Base-by-base conservation (phyloP, 2,888 invertebrate genomes). In the Steinernema carpocapsae region DNA sequence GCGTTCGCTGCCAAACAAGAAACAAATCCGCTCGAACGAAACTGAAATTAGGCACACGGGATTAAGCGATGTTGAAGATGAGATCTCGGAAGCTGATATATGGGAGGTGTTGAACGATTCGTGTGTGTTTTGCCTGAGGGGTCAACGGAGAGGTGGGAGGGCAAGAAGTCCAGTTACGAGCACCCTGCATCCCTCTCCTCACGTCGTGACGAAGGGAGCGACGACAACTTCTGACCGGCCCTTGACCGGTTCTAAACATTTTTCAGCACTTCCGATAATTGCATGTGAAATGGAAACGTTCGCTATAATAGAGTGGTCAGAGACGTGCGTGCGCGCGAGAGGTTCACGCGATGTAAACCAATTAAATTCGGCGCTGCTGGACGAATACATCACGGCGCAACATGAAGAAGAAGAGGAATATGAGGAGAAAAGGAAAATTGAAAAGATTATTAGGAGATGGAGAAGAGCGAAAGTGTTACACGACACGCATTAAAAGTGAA, bases 11-110 rank as follows among this genome's bases (percentile, higher is more conserved):
- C n/a, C 22, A 56, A 56, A 56, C 56, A 56, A 56, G 56, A 56
- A 56, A 56, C 56, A 56, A 56, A 56, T 56, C 56, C 56, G 56
- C 56, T 56, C 56, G 26, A 56, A 56, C 56, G 56, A 56, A 56
- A 56, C 56, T 56, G 56, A 56, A 56, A 56, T 56, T 56, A 56
- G 56, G 56, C 56, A 56, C 56, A 56, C n/a, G n/a, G n/a, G 56
- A 56, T 56, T 56, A 56, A 56, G 56, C 56, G 56, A 56, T 56
- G 56, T 26, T n/a, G 17, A 56, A 14, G 56, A 56, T 24, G 56
- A 56, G 56, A 56, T 56, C 56, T 56, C 56, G 56, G 26, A 56
- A 56, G 56, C 56, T 56, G 56, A 56, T 56, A 56, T 10, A 14
- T 43, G 43, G 7, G 22, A 43, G 56, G 22, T 56, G 48, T 48